Evolutionary conservation across 2,888 invertebrate genomes (phyloP).

Genomic region (Bedellia somnulentella): DNA sequence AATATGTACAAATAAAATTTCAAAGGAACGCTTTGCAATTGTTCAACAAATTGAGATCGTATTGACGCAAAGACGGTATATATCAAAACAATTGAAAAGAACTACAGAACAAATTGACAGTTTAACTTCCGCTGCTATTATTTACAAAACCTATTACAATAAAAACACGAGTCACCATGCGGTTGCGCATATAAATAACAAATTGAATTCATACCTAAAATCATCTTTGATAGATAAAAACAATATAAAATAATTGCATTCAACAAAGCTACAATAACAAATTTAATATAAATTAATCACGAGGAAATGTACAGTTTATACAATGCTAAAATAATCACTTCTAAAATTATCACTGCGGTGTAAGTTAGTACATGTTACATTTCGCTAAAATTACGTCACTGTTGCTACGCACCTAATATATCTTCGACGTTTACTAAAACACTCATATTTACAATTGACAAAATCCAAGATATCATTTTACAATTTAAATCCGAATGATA

Average conservation of each 20-base stretch:
- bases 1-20: conserved; percentile 61
- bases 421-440: no score
- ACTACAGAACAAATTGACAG: background rate
- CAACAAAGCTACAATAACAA: conserved; percentile 60
- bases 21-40: conserved; percentile 61
- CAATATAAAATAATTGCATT: conserved; percentile 62
- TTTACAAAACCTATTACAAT: conserved; percentile 39
- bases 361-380: conserved; percentile 15
- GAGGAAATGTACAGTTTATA: conserved; percentile 57
- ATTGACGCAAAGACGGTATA: conserved; percentile 60
- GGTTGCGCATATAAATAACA: conserved; percentile 58
- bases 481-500: no score
- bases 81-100: conserved; percentile 27
- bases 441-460: no score
- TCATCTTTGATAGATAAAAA: conserved; percentile 56
- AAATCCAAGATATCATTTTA: no score
- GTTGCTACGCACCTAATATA: no score
- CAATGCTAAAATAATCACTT: conserved; percentile 53
- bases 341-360: conserved; percentile 41
- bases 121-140: conserved; percentile 25
- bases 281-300: conserved; percentile 59
- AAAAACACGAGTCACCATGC: conserved; percentile 44
- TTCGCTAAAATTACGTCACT: conserved; percentile 13
- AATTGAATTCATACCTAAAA: conserved; percentile 56
- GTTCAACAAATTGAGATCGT: conserved; percentile 62